Base-by-base conservation (phyloP, 1,140 invertebrate species). In the Drosophila suzukii region DNA sequence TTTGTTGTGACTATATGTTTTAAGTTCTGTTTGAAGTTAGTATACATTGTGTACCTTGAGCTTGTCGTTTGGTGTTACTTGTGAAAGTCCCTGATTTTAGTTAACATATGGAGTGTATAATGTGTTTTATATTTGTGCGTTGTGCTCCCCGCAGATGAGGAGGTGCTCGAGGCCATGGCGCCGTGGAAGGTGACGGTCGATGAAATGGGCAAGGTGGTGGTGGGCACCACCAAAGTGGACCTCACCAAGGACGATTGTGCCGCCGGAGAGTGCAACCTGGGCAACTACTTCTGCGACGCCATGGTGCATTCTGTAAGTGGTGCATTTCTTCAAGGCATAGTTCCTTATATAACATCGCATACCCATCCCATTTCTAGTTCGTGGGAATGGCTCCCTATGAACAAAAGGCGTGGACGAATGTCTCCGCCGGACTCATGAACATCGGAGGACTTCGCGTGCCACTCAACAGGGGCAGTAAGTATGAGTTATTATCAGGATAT, bases 271-370 rank as follows among this genome's bases (percentile, higher is more conserved):
- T 97, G 96, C 81, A 97, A 96, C 70, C 85, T 97, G 39, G 96
- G 96, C 13, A 96, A 95, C 86, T 94, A 96, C 15, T 94, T 97
- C 38, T 94, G 95, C 7, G 96, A 97, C 71, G 94, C 96, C 0
- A 95, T 96, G 92, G 93, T 96, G 32, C 93, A 96, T 86, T 74
- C 91, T 24, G 90, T 91, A 72, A 79, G 85, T 12, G 6, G 7
- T 17, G 6, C 3, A 17, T 34, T 27, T 27, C 27, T 27, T 8
- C 1, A 32, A 7, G 6, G 6, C 7, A 1, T 27, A 5, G 7
- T 3, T 49, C 6, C 5, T 5, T 12, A 24, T 0, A 50, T 5
- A 30, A 20, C 30, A 5, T n/a, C n/a, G n/a, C n/a, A n/a, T 30
- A n/a, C 8, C 6, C 30, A 12, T 38, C 32, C 10, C 5, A 13